A percentile compares a stretch with the other conserved stretches of the same genome.
phyloP scores from a whole-genome alignment of 1,140 invertebrate genomes.

The Calycopis cecrops region DNA sequence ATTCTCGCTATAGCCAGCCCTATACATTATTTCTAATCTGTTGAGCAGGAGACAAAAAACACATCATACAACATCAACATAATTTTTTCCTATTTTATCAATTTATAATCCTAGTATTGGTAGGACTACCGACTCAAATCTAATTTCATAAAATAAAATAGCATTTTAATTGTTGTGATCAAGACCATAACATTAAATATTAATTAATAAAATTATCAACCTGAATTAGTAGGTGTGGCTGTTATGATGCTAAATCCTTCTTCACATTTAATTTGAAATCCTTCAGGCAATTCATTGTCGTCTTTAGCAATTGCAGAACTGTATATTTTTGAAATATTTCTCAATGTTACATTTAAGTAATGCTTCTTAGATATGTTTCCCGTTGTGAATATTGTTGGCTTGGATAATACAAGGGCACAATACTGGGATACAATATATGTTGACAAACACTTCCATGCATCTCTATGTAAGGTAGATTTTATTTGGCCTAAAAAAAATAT shows the following conservation, averaged over 20 bases:
- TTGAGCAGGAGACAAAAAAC: too few species aligned
- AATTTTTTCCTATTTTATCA: background rate
- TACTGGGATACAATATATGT: conserved; percentile 54
- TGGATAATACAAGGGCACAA: conserved; percentile 50
- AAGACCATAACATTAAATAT: too few species aligned
- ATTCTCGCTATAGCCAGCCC: too few species aligned
- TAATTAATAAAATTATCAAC: conserved; percentile 21
- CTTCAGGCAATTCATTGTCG: conserved; percentile 39
- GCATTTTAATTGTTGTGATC: too few species aligned
- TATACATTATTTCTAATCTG: too few species aligned
- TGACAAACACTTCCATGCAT: conserved; percentile 60
- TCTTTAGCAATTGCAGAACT: conserved; percentile 43
- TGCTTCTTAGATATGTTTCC: conserved; percentile 63
- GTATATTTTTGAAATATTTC: conserved; percentile 56
- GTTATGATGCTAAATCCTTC: conserved; percentile 53
- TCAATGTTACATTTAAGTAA: conserved; percentile 61
- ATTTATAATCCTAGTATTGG: too few species aligned
- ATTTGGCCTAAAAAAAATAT: conserved; percentile 49
- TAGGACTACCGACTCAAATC: too few species aligned
- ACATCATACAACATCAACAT: too few species aligned
- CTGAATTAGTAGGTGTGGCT: conserved; percentile 34
- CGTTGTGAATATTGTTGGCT: conserved; percentile 58
- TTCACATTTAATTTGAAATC: conserved; percentile 39
- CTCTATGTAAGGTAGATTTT: conserved; percentile 63
- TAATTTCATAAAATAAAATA: too few species aligned